phyloP scores from a whole-genome alignment of 2,113 vertebrate species.

The Drymodes brunneopygia region DNA sequence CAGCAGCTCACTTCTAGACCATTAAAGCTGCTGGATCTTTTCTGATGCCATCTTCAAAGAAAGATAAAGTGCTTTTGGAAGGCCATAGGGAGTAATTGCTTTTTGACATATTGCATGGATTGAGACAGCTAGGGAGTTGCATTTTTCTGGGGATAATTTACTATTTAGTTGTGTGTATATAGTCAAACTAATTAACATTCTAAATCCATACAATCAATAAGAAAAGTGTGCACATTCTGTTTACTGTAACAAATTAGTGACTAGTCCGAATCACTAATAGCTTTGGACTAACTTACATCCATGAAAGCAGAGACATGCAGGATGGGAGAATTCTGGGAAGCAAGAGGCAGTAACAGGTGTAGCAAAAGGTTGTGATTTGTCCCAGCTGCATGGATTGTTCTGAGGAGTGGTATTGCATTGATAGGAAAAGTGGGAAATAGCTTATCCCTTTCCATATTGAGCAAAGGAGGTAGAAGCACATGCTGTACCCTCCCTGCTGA shows the following conservation, averaged over 20 bases:
- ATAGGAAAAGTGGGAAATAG: not conserved
- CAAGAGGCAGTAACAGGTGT: not conserved
- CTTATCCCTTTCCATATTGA: not conserved
- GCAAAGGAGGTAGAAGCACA: not conserved
- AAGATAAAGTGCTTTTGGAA: conserved; percentile 8
- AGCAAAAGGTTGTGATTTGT: not conserved
- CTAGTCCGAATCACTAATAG: not conserved
- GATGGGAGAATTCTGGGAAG: not conserved
- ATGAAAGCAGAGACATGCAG: not conserved
- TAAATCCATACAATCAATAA: not conserved
- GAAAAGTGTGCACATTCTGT: not conserved
- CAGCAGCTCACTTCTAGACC: not conserved
- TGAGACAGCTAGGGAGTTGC: not conserved
- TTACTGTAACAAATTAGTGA: not conserved
- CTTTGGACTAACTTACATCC: not conserved
- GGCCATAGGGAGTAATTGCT: conserved; percentile 16
- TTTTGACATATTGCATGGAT: not conserved
- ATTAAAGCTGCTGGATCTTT: conserved; percentile 20
- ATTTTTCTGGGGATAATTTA: not conserved
- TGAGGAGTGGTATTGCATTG: not conserved
- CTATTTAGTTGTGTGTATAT: not conserved
- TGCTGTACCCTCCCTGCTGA: not conserved
- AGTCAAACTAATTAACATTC: not conserved
- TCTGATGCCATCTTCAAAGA: conserved; percentile 23
- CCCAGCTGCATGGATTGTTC: not conserved